Evolutionary conservation across 2,113 vertebrate genomes (phyloP).

Genomic region (Jaculus jaculus): DNA sequence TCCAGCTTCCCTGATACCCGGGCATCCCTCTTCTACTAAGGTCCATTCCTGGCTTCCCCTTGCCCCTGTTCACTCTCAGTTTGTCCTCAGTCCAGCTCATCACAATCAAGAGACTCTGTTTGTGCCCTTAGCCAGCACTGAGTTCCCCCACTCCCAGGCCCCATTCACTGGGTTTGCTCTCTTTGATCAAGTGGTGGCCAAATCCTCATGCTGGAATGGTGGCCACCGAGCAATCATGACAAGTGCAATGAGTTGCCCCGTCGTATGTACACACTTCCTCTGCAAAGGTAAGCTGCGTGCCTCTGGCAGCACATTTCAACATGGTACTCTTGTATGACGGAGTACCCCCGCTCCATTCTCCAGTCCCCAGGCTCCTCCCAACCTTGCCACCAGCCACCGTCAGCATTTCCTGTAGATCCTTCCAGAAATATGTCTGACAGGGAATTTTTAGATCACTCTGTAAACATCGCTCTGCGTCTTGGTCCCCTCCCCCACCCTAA

Average conservation of each 20-base stretch:
- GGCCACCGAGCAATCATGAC: background rate
- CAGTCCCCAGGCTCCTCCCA: background rate
- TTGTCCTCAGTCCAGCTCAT: background rate
- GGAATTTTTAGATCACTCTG: background rate
- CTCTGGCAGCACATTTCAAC: background rate
- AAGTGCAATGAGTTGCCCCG: background rate
- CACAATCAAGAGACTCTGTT: background rate
- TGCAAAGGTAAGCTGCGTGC: background rate
- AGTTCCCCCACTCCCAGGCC: background rate
- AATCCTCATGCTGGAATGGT: background rate
- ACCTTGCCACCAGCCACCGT: background rate
- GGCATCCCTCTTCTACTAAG: background rate
- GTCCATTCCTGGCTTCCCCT: background rate
- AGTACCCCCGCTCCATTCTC: fast-evolving
- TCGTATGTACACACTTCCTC: background rate
- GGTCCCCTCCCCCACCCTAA: background rate
- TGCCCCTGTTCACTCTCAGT: background rate
- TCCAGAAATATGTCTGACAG: background rate
- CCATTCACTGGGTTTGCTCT: background rate
- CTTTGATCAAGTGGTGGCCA: background rate
- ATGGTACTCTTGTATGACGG: background rate
- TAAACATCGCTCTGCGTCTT: background rate
- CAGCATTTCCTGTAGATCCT: background rate
- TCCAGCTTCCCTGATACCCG: background rate
- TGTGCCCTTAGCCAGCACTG: fast-evolving